These are phyloP conservation scores for Malurus leucopterus DNA, from an alignment of 2,797 vertebrate species.

Conservation along the genomic window DNA sequence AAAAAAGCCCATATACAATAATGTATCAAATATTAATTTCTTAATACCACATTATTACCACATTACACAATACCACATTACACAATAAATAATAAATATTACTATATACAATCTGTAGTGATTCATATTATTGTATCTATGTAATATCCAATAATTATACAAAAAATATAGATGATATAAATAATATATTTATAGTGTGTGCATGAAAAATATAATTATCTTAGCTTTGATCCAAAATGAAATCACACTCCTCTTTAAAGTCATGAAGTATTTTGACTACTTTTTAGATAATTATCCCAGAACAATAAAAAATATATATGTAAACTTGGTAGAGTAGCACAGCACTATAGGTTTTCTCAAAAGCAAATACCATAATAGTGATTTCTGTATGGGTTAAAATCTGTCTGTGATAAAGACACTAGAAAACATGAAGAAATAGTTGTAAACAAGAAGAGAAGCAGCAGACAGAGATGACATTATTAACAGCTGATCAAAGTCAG, in stretches of 20 bases:
- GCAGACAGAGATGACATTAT: not conserved
- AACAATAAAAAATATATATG: not conserved
- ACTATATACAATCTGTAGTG: accelerated
- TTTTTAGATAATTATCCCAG: not conserved
- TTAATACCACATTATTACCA: accelerated
- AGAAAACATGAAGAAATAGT: not conserved
- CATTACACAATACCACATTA: too few species aligned
- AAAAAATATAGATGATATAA: too few species aligned
- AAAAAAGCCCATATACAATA: not conserved
- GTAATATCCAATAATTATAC: not conserved
- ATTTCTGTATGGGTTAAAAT: not conserved
- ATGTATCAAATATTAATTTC: too few species aligned
- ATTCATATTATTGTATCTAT: not conserved
- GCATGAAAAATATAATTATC: not conserved
- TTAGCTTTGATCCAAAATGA: not conserved
- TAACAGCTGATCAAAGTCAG: not conserved
- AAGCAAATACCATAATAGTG: not conserved
- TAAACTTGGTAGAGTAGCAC: not conserved
- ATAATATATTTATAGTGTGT: not conserved
- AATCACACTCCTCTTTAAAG: not conserved
- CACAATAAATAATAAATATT: too few species aligned
- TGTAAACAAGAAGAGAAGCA: not conserved
- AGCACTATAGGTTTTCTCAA: not conserved
- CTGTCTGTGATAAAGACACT: not conserved
- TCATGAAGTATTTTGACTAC: not conserved